phyloP scores from a whole-genome alignment of 2,113 vertebrate species.

The Eurypyga helias region DNA sequence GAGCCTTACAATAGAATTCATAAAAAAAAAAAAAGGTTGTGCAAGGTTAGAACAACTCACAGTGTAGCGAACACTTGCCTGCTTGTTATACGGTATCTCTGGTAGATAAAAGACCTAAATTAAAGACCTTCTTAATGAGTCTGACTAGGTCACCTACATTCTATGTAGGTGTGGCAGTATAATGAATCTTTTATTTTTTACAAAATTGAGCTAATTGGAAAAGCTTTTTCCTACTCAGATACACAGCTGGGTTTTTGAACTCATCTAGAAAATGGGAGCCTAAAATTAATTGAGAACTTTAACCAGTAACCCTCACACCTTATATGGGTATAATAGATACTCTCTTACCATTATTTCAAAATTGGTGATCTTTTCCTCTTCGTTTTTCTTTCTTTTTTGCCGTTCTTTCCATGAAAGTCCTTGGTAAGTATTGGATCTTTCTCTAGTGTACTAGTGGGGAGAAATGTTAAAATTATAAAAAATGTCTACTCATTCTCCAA shows the following conservation, averaged over 20 bases:
- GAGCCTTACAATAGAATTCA: not conserved
- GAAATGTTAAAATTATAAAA: not conserved
- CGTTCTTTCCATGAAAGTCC: not conserved
- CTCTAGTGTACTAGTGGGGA: not conserved
- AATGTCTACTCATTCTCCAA: not conserved
- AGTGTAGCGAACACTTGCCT: not conserved
- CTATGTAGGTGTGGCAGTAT: not conserved
- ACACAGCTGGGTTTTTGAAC: not conserved
- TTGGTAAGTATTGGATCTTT: not conserved
- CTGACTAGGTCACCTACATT: not conserved
- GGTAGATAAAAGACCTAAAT: not conserved
- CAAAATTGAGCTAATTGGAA: not conserved
- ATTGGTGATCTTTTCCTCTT: not conserved
- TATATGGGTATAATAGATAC: not conserved
- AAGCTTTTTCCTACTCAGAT: not conserved
- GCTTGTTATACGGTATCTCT: not conserved
- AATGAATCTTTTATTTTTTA: not conserved
- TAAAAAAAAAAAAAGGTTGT: rapidly evolving
- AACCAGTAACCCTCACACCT: not conserved
- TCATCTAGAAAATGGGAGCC: not conserved
- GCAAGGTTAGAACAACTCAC: not conserved
- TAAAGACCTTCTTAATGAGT: not conserved
- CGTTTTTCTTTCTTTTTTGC: not conserved
- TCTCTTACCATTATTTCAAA: not conserved
- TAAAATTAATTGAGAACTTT: not conserved